Base-by-base conservation (phyloP, 2,888 invertebrate genomes). In the Chloromyia formosa region DNA sequence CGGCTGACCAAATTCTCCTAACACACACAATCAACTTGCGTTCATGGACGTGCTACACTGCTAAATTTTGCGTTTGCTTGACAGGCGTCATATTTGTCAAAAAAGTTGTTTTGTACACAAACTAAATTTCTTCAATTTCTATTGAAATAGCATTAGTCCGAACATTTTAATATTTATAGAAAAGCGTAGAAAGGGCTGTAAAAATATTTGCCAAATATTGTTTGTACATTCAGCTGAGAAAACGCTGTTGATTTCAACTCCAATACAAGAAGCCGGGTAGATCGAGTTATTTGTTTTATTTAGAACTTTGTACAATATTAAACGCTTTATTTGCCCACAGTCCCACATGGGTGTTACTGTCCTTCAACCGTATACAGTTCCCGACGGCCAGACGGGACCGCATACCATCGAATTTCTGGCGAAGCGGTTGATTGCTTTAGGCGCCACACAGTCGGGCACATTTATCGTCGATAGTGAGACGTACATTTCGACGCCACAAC, bases 401-500 rank as follows among this genome's bases (percentile, higher is more conserved):
- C 93, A 94, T 81, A 93, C 93, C 0, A 93, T 97, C 75, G 97
- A 98, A 79, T 87, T 93, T 74, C 87, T 97, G 0, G 92, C 94
- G 0, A 96, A 96, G 83, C 88, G 96, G 20, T 90, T 98, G 22
- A 87, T 92, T 49, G 93, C 95, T 0, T 86, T 97, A 1, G 97
- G 97, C 18, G 97, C 96, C 0, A 86, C 90, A 0, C 95, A 94
- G 81, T 91, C 93, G 75, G 97, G 97, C 0, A 95, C 94, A 80
- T 97, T 97, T 84, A 85, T 94, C 68, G 97, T 98, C 0, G 97
- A 98, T 82, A 98, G 97, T 81, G 97, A 98, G 84, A 96, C 96
- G 0, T 97, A 94, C 82, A 91, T 91, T 54, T 94, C 94, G 0
- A 90, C 92, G 60, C 92, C 93, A 1, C 75, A 75, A 4, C 83